Base-by-base conservation (phyloP, 2,888 invertebrate genomes). In the Melinaea menophilus region DNA sequence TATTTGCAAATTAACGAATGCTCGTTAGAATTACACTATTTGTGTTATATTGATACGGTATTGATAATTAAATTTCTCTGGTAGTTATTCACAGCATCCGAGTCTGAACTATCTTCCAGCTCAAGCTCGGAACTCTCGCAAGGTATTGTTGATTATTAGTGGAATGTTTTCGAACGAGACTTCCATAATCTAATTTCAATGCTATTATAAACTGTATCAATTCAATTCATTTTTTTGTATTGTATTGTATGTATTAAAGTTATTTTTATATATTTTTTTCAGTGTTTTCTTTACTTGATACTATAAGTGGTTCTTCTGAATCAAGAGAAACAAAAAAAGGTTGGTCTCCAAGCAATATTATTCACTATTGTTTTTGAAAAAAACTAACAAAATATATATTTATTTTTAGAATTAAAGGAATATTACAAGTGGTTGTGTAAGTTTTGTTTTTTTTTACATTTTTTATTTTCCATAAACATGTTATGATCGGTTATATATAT, bases 381-480 rank as follows among this genome's bases (percentile, higher is more conserved):
- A 13, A 48, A 3, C 2, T 48, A 48, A n/a, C n/a, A 37, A 2
- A 45, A 45, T 35, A 4, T 45, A 58, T 57, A 13, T 34, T 12
- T n/a, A 61, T 7, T 75, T 69, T 56, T 67, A 77, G 77, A 71
- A 66, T 45, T 76, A 12, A 70, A 71, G 41, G 58, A 72, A 11
- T 74, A 67, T 61, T 57, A 69, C 48, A 69, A 63, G 45, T 67
- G 65, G 66, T 33, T 67, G 47, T 65, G 73, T 74, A 67, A 71
- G 48, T 75, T 70, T 59, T 34, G 5, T 33, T n/a, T 56, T 51
- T 56, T 51, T 41, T 55, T 31, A 55, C 2, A 13, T 34, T 13
- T 41, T 45, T 45, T 45, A 12, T 12, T n/a, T 1, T 13, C n/a
- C 2, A 48, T 13, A 48, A 48, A 48, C 13, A n/a, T 48, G 13